Evolutionary conservation across 2,113 vertebrate species (phyloP).

Genomic region (Fregetta grallaria): DNA sequence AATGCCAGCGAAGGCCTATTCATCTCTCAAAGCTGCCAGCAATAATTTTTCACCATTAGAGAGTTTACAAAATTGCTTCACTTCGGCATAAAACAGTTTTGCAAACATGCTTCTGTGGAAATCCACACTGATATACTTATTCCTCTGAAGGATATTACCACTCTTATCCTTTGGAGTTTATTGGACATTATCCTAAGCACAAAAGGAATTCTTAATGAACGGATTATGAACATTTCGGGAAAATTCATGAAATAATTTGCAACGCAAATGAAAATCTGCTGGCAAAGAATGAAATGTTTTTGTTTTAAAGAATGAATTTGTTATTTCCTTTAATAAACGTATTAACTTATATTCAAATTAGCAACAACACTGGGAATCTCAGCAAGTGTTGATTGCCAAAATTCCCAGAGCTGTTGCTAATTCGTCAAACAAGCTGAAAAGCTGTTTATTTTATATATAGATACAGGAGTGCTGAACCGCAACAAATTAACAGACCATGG

Average conservation of each 20-base stretch:
- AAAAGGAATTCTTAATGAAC: not conserved
- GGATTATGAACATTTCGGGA: not conserved
- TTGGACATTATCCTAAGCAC: not conserved
- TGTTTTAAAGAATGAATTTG: not conserved
- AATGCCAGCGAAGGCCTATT: fast-evolving
- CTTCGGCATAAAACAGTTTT: not conserved
- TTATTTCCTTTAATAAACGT: not conserved
- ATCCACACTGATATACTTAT: not conserved
- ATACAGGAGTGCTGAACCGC: not conserved
- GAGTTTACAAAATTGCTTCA: not conserved
- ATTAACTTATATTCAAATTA: not conserved
- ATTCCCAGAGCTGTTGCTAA: not conserved
- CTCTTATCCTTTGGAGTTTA: not conserved
- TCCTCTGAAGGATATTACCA: not conserved
- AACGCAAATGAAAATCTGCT: not conserved
- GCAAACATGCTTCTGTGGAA: not conserved
- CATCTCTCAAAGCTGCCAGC: not conserved
- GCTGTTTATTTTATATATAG: not conserved
- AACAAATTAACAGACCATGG: not conserved
- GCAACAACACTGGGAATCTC: not conserved
- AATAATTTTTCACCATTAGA: not conserved
- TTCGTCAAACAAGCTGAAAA: not conserved
- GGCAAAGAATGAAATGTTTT: not conserved
- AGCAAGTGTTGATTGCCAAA: not conserved
- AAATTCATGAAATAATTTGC: not conserved